These are phyloP conservation scores for Boloria selene DNA, from an alignment of 2,888 invertebrate species.

Conservation along the genomic window DNA sequence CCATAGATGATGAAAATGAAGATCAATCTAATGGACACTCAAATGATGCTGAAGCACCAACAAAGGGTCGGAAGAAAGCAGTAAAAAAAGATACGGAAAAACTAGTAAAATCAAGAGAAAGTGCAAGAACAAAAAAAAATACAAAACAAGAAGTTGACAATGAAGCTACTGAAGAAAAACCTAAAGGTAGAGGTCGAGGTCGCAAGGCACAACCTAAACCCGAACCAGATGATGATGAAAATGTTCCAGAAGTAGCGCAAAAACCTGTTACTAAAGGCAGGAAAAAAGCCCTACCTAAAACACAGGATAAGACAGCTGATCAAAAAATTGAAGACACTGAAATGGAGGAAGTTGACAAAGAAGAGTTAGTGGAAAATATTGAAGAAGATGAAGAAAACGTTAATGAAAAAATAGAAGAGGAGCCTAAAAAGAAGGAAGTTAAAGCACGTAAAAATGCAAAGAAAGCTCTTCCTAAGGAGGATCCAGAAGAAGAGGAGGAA, in stretches of 20 bases:
- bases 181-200: slow-evolving; percentile 63
- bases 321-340: slow-evolving; percentile 38
- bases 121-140: slow-evolving; percentile 57
- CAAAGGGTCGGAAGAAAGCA: slow-evolving; percentile 63
- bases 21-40: slow-evolving; percentile 59
- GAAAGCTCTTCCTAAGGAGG: slow-evolving; percentile 62
- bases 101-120: slow-evolving; percentile 53
- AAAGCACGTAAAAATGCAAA: slow-evolving; percentile 63
- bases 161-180: slow-evolving; percentile 55
- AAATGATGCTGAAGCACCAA: slow-evolving; percentile 46
- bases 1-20: slow-evolving; percentile 53
- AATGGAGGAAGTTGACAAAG: slow-evolving; percentile 52
- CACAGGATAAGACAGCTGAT: slow-evolving; percentile 39
- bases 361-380: slow-evolving; percentile 52
- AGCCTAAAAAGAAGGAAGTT: slow-evolving; percentile 65
- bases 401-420: slow-evolving; percentile 52
- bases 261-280: slow-evolving; percentile 48
- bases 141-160: slow-evolving; percentile 52
- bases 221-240: slow-evolving; percentile 51
- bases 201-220: slow-evolving; percentile 58
- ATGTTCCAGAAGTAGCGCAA: slow-evolving; percentile 56
- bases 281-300: slow-evolving; percentile 43
- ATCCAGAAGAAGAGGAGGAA: slow-evolving; percentile 53
- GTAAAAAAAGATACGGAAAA: slow-evolving; percentile 60
- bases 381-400: slow-evolving; percentile 27